Base-by-base conservation (phyloP, 2,888 invertebrate genomes). In the Dicranocentrus wangi region DNA sequence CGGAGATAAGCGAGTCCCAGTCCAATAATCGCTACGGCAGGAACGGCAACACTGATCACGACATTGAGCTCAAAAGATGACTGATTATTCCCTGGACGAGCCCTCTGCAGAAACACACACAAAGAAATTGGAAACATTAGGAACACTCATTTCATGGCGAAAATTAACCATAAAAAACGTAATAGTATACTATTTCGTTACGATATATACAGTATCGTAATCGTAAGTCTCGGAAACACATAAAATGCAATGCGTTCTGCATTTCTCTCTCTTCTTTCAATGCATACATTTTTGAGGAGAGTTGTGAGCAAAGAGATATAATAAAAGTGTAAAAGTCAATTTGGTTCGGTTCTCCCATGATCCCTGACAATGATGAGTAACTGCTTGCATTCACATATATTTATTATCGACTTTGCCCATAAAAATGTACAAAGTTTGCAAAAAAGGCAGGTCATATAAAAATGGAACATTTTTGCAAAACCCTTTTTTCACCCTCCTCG, bases 1-100 rank as follows among this genome's bases (percentile, higher is more conserved):
- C 83, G 68, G 10, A 83, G 51, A 55, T 78, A 81, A 3, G 66
- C 73, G 7, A 77, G 17, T 2, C 81, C 83, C 39, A 83, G 47
- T 28, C 75, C 83, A 3, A 81, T 25, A 8, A 81, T 0, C 0
- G 83, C 70, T 3, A 78, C 65, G 13, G 77, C 63, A 13, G 83
- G 81, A 21, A 78, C 17, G 28, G 78, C 81, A 13, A 83, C 23
- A 25, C 39, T 81, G 63, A 83, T 58, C 27, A 65, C 58, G 13
- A 81, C 63, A 19, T 73, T 65, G 1, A 80, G 58, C 39, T 80
- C 66, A 42, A 80, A 68, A 19, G 66, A 60, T 75, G 75, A 75
- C 73, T 65, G 73, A 32, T 51, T 72, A 51, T 51, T 55, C 23
- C 5, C 21, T 3, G 47, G 2, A 43, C 28, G 53, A 19, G 55